These are phyloP conservation scores for Phyllotreta striolata DNA, from an alignment of 2,888 invertebrate genomes.

Conservation along the genomic window DNA sequence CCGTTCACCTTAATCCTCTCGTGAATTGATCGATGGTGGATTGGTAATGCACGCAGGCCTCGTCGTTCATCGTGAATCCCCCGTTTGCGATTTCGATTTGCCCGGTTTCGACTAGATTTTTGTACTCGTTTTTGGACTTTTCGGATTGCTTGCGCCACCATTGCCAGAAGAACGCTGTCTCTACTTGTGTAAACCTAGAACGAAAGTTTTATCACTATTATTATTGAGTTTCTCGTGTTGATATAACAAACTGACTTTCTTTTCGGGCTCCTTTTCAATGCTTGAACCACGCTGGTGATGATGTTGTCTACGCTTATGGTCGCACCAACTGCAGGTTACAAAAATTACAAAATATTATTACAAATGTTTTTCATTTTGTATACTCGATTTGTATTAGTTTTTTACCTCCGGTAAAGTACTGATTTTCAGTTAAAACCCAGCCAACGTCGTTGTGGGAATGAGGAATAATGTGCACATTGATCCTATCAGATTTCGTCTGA, in stretches of 20 bases:
- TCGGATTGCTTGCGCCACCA: constrained; percentile 76
- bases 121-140: constrained; percentile 63
- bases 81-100: constrained; percentile 69
- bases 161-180: constrained; percentile 80
- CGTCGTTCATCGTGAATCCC: constrained; percentile 70
- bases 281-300: constrained; percentile 8
- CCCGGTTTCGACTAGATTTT: constrained; percentile 67
- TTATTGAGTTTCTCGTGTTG: neutral
- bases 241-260: neutral
- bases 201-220: too few relatives aligned
- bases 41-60: constrained; percentile 73
- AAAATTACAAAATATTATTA: too few relatives aligned
- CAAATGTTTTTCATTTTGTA: too few relatives aligned
- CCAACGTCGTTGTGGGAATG: constrained; percentile 89
- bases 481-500: constrained; percentile 29
- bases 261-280: neutral
- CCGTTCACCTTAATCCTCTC: constrained; percentile 69
- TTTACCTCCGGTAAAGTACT: constrained; percentile 78
- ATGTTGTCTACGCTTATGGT: constrained; percentile 3
- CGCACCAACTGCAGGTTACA: neutral
- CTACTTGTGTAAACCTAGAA: constrained; percentile 79
- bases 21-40: constrained; percentile 76
- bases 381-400: too few relatives aligned
- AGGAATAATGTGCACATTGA: constrained; percentile 82
- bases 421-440: constrained; percentile 85